phyloP scores from a whole-genome alignment of 2,888 invertebrate species.

The Pachymerium ferrugineum region DNA sequence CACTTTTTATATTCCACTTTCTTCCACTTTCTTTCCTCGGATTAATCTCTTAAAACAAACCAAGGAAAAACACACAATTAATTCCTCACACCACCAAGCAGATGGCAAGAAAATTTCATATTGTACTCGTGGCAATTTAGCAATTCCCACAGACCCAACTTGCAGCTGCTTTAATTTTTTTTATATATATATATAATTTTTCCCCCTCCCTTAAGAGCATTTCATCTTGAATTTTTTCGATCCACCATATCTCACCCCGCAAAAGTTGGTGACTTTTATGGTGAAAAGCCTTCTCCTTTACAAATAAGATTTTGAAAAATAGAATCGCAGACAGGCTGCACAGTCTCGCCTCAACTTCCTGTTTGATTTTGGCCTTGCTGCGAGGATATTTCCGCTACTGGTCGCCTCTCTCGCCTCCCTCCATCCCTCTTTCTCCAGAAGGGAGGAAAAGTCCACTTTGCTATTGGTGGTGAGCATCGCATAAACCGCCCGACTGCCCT shows the following conservation, averaged over 20 bases:
- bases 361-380: not conserved
- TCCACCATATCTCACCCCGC: not conserved
- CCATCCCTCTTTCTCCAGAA: not conserved
- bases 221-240: not conserved
- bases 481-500: too few species aligned
- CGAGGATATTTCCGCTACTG: constrained; percentile 13
- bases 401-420: not conserved
- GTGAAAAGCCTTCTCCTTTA: not conserved
- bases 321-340: not conserved
- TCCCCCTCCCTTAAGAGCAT: too few species aligned
- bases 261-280: too few species aligned
- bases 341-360: not conserved
- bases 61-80: not conserved
- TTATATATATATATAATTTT: not conserved
- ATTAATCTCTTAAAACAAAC: too few species aligned
- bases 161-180: not conserved
- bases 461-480: not conserved
- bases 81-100: not conserved
- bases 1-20: not conserved
- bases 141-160: constrained; percentile 4
- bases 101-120: constrained; percentile 3
- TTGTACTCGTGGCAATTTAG: not conserved
- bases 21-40: too few species aligned
- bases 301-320: not conserved
- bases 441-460: not conserved